Percentiles rank a stretch among this genome's conserved stretches.
These are phyloP conservation scores for Maccullochella peelii DNA, from an alignment of 2,113 vertebrate genomes.

Conservation along the genomic window DNA sequence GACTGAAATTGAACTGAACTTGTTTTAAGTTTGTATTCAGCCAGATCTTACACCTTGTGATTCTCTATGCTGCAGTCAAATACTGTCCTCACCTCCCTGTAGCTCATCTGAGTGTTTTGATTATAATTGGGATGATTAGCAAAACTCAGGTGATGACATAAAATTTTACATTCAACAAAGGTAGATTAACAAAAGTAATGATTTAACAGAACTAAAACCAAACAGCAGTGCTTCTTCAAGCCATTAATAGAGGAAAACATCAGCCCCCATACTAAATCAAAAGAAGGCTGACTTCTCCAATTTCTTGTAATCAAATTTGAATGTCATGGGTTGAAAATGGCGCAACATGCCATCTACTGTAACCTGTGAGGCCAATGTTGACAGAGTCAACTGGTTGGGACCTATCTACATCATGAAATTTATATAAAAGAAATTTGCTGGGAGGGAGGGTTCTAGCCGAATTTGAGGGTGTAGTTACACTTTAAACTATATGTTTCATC, in stretches of 20 bases:
- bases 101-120: not conserved
- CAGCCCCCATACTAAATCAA: not conserved
- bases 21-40: not conserved
- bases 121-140: not conserved
- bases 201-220: not conserved
- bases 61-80: not conserved
- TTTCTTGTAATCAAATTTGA: too few species aligned
- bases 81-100: not conserved
- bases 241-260: not conserved
- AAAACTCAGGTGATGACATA: not conserved
- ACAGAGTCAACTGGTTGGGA: too few species aligned
- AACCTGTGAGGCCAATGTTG: too few species aligned
- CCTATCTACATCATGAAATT: too few species aligned
- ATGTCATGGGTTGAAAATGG: too few species aligned
- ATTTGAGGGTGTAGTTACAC: too few species aligned
- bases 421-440: too few species aligned
- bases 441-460: too few species aligned
- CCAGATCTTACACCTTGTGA: not conserved
- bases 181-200: not conserved
- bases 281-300: not conserved
- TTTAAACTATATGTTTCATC: too few species aligned
- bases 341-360: too few species aligned
- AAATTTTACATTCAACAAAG: not conserved
- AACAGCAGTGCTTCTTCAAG: not conserved
- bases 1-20: not conserved